Evolutionary conservation across 2,888 invertebrate species (phyloP).

Genomic region (Tribolium freemani): DNA sequence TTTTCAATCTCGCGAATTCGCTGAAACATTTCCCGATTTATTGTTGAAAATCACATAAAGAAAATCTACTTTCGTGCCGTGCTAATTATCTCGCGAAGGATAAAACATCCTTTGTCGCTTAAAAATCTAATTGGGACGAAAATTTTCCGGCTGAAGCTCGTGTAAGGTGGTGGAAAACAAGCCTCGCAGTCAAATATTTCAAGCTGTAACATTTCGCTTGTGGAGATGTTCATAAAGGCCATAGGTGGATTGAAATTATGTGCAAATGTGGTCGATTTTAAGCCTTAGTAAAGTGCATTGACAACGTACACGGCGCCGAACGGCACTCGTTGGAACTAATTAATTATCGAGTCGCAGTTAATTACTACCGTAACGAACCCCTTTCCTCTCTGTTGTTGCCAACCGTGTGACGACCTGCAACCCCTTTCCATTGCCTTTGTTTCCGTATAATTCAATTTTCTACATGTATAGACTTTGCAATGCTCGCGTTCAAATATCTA

Average conservation of each 20-base stretch:
- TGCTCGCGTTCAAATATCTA: slow-evolving; percentile 34
- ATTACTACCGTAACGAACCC: slow-evolving; percentile 66
- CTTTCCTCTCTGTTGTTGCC: slow-evolving; percentile 55
- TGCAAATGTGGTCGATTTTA: slow-evolving; percentile 27
- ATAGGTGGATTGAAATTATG: slow-evolving; percentile 6
- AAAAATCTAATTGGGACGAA: slow-evolving; percentile 49
- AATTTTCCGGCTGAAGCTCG: slow-evolving; percentile 53
- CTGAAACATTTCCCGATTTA: too few species aligned
- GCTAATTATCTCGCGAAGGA: slow-evolving; percentile 19
- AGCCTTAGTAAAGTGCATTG: slow-evolving; percentile 31
- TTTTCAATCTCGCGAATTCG: slow-evolving; percentile 33
- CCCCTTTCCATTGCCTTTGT: slow-evolving; percentile 58
- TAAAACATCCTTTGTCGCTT: slow-evolving; percentile 17
- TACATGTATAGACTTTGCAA: slow-evolving; percentile 56
- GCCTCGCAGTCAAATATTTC: slow-evolving; percentile 35
- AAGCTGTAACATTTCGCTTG: slow-evolving; percentile 21
- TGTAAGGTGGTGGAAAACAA: slow-evolving; percentile 52
- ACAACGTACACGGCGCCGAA: slow-evolving; percentile 55
- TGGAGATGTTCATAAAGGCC: not conserved
- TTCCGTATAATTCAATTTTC: slow-evolving; percentile 66
- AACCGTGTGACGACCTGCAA: slow-evolving; percentile 55
- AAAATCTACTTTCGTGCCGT: not conserved
- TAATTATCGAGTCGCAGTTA: slow-evolving; percentile 68
- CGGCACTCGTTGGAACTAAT: slow-evolving; percentile 67
- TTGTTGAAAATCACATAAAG: not conserved